phyloP scores from a whole-genome alignment of 1,140 invertebrate genomes.

The Plodia interpunctella region DNA sequence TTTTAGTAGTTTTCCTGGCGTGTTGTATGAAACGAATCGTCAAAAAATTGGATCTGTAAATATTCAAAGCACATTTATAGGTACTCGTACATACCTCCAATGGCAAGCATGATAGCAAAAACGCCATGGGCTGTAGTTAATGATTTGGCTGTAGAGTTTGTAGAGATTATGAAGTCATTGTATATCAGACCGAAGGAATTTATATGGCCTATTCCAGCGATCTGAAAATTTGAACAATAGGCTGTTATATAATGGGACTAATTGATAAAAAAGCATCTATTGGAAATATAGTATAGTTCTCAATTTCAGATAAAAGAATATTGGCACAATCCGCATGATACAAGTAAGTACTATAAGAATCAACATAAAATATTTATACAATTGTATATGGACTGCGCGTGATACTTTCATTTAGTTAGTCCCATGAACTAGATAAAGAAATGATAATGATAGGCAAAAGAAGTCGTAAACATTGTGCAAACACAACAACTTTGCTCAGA shows the following conservation, averaged over 20 bases:
- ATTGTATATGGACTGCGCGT: too few species aligned
- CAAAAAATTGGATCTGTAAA: too few species aligned
- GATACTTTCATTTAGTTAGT: neutral
- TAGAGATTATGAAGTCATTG: slow-evolving; percentile 78
- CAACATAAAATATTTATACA: too few species aligned
- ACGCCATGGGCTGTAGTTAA: slow-evolving; percentile 75
- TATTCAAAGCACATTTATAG: too few species aligned
- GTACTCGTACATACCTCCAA: slow-evolving; percentile 61
- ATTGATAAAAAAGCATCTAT: too few species aligned
- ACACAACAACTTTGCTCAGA: neutral
- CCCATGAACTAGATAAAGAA: neutral
- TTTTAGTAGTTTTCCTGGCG: too few species aligned
- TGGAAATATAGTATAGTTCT: too few species aligned
- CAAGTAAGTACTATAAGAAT: too few species aligned
- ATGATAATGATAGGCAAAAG: slow-evolving; percentile 6
- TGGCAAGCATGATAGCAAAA: slow-evolving; percentile 60
- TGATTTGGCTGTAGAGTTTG: slow-evolving; percentile 78
- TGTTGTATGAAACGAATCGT: too few species aligned
- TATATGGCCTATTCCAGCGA: slow-evolving; percentile 74
- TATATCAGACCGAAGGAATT: slow-evolving; percentile 82
- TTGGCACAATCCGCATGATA: too few species aligned
- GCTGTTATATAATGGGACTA: too few species aligned
- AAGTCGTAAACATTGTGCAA: neutral
- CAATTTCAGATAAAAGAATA: too few species aligned
- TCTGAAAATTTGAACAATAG: slow-evolving; percentile 45